phyloP scores from a whole-genome alignment of 2,888 invertebrate species.

The Dynastes tityus region DNA sequence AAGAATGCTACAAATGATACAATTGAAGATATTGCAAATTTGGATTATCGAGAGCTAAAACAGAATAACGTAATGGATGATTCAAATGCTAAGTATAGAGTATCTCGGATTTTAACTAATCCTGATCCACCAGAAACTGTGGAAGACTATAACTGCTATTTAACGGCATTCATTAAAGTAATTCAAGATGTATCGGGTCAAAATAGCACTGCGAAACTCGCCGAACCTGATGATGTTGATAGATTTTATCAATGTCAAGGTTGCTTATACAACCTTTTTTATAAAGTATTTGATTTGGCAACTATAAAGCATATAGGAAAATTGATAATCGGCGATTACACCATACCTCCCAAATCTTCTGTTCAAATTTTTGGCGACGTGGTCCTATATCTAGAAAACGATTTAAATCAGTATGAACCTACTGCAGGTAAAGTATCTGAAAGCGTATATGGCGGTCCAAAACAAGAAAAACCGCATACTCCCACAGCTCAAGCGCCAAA shows the following conservation, averaged over 20 bases:
- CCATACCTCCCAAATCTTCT: slow-evolving; percentile 66
- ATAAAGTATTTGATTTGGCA: slow-evolving; percentile 73
- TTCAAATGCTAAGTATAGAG: slow-evolving; percentile 70
- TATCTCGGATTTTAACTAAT: slow-evolving; percentile 73
- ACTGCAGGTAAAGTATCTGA: slow-evolving; percentile 49
- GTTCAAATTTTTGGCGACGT: slow-evolving; percentile 69
- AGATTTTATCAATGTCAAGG: slow-evolving; percentile 75
- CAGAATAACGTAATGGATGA: slow-evolving; percentile 52
- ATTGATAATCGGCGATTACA: slow-evolving; percentile 68
- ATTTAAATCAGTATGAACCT: slow-evolving; percentile 41
- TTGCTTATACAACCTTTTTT: slow-evolving; percentile 76
- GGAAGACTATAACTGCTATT: slow-evolving; percentile 72
- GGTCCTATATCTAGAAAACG: slow-evolving; percentile 58
- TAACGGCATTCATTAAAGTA: slow-evolving; percentile 75
- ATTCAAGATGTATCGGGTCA: slow-evolving; percentile 64
- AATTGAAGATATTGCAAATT: slow-evolving; percentile 59
- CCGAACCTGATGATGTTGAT: slow-evolving; percentile 73
- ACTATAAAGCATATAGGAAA: slow-evolving; percentile 71
- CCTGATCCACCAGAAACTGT: slow-evolving; percentile 66
- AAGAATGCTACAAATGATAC: not conserved
- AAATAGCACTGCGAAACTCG: slow-evolving; percentile 58
- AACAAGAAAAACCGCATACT: slow-evolving; percentile 51
- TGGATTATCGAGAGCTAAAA: slow-evolving; percentile 54
- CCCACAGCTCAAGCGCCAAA: not conserved
- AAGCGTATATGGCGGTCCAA: slow-evolving; percentile 53